These are phyloP conservation scores for Drosophila subquinaria DNA, from an alignment of 2,888 invertebrate genomes.

Conservation along the genomic window DNA sequence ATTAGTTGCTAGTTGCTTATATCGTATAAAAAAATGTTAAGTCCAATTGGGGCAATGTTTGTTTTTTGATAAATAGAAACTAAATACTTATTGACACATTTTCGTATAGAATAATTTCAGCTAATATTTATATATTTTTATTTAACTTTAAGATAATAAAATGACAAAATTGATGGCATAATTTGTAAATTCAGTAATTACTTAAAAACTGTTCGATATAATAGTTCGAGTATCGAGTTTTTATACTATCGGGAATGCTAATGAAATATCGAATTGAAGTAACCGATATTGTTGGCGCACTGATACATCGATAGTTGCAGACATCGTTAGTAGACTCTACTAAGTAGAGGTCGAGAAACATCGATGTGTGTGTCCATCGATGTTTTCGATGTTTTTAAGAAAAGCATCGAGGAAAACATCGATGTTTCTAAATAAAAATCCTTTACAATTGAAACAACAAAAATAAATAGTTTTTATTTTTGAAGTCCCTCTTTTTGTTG, in stretches of 20 bases:
- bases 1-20: no score
- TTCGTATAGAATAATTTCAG: background rate
- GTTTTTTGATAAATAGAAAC: background rate
- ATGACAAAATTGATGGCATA: no score
- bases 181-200: no score
- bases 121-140: background rate
- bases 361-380: no score
- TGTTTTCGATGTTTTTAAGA: no score
- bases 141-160: background rate
- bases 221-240: background rate
- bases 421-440: no score
- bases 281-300: background rate
- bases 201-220: background rate
- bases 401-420: no score
- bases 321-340: slow-evolving; percentile 29
- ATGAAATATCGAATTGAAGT: background rate
- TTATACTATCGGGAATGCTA: background rate
- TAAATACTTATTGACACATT: background rate
- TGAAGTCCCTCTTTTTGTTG: no score
- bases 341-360: no score
- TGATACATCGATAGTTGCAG: no score
- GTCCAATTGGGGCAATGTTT: background rate
- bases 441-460: no score
- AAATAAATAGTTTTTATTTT: no score
- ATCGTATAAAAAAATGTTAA: background rate